These are phyloP conservation scores for Drosophila watanabei DNA, from an alignment of 1,140 invertebrate genomes.

Conservation along the genomic window DNA sequence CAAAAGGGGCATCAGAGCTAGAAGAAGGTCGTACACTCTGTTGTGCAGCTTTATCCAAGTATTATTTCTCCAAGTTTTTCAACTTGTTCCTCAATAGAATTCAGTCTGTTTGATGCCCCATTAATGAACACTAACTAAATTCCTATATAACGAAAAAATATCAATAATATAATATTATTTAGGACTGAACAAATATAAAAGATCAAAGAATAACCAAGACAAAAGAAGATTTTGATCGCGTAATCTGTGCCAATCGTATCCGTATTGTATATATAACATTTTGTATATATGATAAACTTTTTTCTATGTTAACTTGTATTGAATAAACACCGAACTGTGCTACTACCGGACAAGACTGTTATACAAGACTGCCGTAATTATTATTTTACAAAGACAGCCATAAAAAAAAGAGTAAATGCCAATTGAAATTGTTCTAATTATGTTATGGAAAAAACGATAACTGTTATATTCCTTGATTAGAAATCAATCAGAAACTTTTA, in stretches of 20 bases:
- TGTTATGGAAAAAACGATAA: not conserved
- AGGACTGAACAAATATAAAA: slow-evolving; percentile 14
- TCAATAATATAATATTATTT: not conserved
- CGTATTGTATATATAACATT: slow-evolving; percentile 62
- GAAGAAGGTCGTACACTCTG: not conserved
- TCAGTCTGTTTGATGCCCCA: slow-evolving; percentile 13
- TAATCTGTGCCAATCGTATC: slow-evolving; percentile 85
- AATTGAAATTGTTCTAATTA: not conserved
- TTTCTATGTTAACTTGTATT: slow-evolving; percentile 65
- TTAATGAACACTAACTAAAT: not conserved
- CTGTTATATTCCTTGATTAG: not conserved
- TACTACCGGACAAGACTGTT: slow-evolving; percentile 14
- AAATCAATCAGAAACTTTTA: not conserved
- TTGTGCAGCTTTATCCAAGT: not conserved
- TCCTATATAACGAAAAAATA: not conserved
- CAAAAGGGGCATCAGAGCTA: slow-evolving; percentile 1
- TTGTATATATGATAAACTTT: slow-evolving; percentile 70
- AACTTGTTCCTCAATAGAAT: slow-evolving; percentile 4
- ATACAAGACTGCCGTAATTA: slow-evolving; percentile 1
- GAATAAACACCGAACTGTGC: slow-evolving; percentile 37
- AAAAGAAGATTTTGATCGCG: slow-evolving; percentile 48
- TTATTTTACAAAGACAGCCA: not conserved
- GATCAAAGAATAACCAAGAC: slow-evolving; percentile 23
- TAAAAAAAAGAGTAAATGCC: not conserved
- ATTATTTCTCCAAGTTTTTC: slow-evolving; percentile 14